Evolutionary conservation across 2,113 vertebrate species (phyloP), one percentile per base, ranked within the genome.

Genomic region (Nannobrachium achirus): DNA sequence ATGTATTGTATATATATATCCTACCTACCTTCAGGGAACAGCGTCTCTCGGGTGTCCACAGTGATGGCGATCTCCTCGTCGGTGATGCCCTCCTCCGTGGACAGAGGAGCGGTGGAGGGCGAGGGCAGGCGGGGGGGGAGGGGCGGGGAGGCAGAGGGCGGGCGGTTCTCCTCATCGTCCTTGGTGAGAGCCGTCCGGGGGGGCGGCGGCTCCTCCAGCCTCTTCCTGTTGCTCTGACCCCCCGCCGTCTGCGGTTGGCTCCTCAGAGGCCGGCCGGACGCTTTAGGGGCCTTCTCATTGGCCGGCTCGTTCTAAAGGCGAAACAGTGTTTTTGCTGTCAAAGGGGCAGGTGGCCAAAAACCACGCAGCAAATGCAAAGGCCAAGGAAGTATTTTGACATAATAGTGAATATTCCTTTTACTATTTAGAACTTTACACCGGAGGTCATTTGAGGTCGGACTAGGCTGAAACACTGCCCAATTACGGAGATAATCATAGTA

Each of bases 1-100:
- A n/a, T n/a, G n/a, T n/a, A n/a, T n/a, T n/a, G n/a, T n/a, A n/a
- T n/a, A n/a, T n/a, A n/a, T n/a, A n/a, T n/a, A n/a, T n/a, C n/a
- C n/a, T n/a, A 9, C 39, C 49, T 90, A 96, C 94, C 94, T 90
- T 94, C 88, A 68, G 91, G 86, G 69, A 90, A 78, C 49, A 91
- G 69, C 2, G 57, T 71, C 68, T 91, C 90, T 80, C 88, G 85
- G 40, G 87, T 93, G 80, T 93, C 90, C 59, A 93, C 49, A 18
- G 81, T 86, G 76, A 92, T 75, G 80, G 87, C 49, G 3, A 85
- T 79, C 59, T 94, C 86, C 63, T 93, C 84, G 55, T 92, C 88
- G 46, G 89, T 72, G 68, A 89, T 66, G 19, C 53, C 63, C 1
- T 90, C 71, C 15, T 66, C 89, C 75, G 65, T 60, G 8, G 84